Percentiles rank a stretch among this genome's conserved stretches.
phyloP scores from a whole-genome alignment of 2,113 vertebrate species.

The Sisor rabdophorus region DNA sequence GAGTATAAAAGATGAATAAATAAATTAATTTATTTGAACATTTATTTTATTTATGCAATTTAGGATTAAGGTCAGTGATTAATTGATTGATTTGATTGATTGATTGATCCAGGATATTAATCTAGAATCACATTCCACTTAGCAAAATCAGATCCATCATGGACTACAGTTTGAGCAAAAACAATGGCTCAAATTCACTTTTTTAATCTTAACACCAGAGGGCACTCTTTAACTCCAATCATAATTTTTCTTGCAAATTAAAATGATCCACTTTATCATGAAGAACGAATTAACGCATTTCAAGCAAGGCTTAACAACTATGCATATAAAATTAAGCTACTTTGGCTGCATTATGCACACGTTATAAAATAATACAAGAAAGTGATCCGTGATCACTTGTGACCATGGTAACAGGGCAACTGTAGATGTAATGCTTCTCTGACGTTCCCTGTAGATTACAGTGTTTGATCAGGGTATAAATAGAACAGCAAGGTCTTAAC shows the following conservation, averaged over 20 bases:
- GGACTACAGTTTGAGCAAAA: neutral
- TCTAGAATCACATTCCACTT: no score
- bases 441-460: conserved; percentile 25
- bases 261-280: neutral
- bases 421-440: neutral
- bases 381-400: conserved; percentile 20
- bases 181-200: no score
- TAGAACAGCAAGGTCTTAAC: neutral
- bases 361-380: conserved; percentile 1
- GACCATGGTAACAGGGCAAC: conserved; percentile 36
- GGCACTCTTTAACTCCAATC: conserved; percentile 9
- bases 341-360: neutral
- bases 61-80: no score
- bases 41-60: no score
- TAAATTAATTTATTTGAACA: no score
- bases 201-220: conserved; percentile 2
- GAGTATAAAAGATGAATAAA: no score
- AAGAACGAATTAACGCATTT: neutral
- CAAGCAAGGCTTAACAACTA: neutral
- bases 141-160: no score
- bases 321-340: neutral
- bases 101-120: no score
- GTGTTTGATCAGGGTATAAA: conserved; percentile 35
- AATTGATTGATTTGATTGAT: no score
- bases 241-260: neutral